Conservation (phyloP, 2,113 vertebrate species). For the Hippocampus mohnikei region DNA sequence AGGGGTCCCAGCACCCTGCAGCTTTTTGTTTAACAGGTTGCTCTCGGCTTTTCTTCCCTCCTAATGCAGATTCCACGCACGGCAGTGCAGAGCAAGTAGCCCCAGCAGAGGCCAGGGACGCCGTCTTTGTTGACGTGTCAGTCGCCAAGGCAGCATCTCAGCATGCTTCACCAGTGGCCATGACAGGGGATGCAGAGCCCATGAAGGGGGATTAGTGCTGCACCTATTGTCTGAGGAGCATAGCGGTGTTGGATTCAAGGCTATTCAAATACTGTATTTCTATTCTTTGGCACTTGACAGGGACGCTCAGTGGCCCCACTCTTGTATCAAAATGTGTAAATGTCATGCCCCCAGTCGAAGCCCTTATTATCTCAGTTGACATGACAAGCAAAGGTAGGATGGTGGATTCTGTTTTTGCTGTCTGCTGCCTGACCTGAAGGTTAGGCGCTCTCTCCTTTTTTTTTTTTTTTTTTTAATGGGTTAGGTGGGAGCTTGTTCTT, state of each 20-base stretch:
- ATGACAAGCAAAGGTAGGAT: slow-evolving; percentile 62
- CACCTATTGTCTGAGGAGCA: slow-evolving; percentile 66
- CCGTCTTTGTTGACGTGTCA: slow-evolving; percentile 76
- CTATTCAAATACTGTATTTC: slow-evolving; percentile 70
- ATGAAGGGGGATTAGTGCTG: slow-evolving; percentile 76
- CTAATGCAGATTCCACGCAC: slow-evolving; percentile 75
- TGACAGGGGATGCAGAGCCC: slow-evolving; percentile 77
- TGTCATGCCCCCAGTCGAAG: slow-evolving; percentile 57
- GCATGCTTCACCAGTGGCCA: slow-evolving; percentile 67
- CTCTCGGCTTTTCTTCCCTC: slow-evolving; percentile 69
- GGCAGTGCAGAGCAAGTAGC: slow-evolving; percentile 65
- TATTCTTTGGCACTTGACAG: slow-evolving; percentile 67
- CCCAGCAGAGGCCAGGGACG: slow-evolving; percentile 58
- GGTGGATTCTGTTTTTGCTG: slow-evolving; percentile 60
- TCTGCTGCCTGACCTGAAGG: slow-evolving; percentile 65
- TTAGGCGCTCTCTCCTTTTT: slow-evolving; percentile 41
- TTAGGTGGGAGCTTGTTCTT: slow-evolving; percentile 56
- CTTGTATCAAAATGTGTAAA: slow-evolving; percentile 64
- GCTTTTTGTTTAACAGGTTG: slow-evolving; percentile 66
- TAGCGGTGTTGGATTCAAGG: slow-evolving; percentile 67
- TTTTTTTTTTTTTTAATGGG: slow-evolving; percentile 45
- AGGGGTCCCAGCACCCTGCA: slow-evolving; percentile 65
- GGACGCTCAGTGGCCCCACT: slow-evolving; percentile 64
- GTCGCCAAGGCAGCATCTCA: slow-evolving; percentile 63
- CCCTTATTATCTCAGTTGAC: slow-evolving; percentile 68